A percentile compares a stretch with the other conserved stretches of the same genome.
These are phyloP conservation scores for Cydia amplana DNA, from an alignment of 1,140 invertebrate species.

Conservation along the genomic window DNA sequence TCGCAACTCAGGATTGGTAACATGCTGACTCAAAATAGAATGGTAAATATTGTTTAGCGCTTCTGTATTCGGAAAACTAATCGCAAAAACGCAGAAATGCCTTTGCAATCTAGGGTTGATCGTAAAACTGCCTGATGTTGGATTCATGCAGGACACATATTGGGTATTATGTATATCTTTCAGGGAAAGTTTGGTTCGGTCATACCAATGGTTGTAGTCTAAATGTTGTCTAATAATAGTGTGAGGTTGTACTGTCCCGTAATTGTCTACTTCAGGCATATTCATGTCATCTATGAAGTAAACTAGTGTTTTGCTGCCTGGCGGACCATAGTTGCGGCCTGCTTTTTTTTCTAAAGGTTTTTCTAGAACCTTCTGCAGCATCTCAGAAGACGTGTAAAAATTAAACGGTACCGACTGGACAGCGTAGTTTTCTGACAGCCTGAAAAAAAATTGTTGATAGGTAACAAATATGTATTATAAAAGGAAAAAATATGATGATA, in stretches of 20 bases:
- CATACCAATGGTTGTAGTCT: constrained; percentile 98
- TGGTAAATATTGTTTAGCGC: constrained; percentile 94
- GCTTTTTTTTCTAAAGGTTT: constrained; percentile 98
- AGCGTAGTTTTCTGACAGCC: constrained; percentile 91
- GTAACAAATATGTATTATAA: too few relatives aligned
- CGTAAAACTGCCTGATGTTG: constrained; percentile 97
- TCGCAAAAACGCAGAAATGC: constrained; percentile 96
- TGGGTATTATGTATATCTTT: constrained; percentile 99
- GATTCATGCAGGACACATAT: constrained; percentile 98
- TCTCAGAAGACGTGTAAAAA: constrained; percentile 97
- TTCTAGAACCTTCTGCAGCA: constrained; percentile 96
- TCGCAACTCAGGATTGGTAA: constrained; percentile 89
- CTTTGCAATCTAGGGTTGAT: constrained; percentile 96
- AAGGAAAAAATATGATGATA: too few relatives aligned
- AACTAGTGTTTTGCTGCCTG: constrained; percentile 95
- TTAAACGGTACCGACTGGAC: constrained; percentile 97
- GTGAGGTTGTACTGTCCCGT: constrained; percentile 97
- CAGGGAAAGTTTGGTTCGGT: constrained; percentile 91
- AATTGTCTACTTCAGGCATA: constrained; percentile 97
- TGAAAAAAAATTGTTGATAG: constrained; percentile 47
- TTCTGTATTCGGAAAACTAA: constrained; percentile 93
- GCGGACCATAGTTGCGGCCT: constrained; percentile 96
- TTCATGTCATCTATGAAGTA: constrained; percentile 99
- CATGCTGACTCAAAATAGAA: constrained; percentile 92
- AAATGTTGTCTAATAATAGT: constrained; percentile 96